These are phyloP conservation scores for Dasysyrphus tricinctus DNA, from an alignment of 2,888 invertebrate genomes.

Conservation along the genomic window DNA sequence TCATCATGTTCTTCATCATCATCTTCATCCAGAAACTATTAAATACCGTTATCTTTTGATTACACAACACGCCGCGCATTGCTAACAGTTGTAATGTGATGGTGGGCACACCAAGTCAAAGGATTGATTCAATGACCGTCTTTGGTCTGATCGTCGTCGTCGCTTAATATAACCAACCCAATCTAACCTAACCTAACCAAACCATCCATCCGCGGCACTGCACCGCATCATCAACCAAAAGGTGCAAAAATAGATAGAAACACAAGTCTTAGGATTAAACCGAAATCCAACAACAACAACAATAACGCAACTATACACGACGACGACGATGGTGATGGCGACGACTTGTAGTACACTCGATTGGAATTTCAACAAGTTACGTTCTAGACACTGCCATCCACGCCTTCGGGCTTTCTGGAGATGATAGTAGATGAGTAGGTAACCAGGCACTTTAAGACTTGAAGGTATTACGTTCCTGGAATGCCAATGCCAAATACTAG, in stretches of 20 bases:
- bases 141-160: neutral
- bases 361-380: slow-evolving; percentile 75
- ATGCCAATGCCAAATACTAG: slow-evolving; percentile 65
- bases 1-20: slow-evolving; percentile 24
- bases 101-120: slow-evolving; percentile 59
- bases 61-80: slow-evolving; percentile 72
- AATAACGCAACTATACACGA: slow-evolving; percentile 27
- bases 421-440: slow-evolving; percentile 55
- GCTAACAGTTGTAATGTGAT: slow-evolving; percentile 45
- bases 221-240: slow-evolving; percentile 36
- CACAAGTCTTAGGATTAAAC: slow-evolving; percentile 43
- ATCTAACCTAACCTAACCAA: neutral
- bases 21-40: slow-evolving; percentile 67
- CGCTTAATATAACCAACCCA: slow-evolving; percentile 32
- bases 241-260: slow-evolving; percentile 74
- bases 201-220: slow-evolving; percentile 22
- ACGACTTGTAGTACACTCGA: slow-evolving; percentile 74
- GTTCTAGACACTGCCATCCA: slow-evolving; percentile 71
- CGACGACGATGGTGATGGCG: slow-evolving; percentile 44
- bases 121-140: slow-evolving; percentile 60
- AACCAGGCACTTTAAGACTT: slow-evolving; percentile 50
- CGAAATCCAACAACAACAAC: slow-evolving; percentile 22
- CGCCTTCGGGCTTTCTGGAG: slow-evolving; percentile 48
- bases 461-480: slow-evolving; percentile 57
- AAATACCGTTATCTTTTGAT: slow-evolving; percentile 75